Evolutionary conservation across 2,797 vertebrate genomes (phyloP).

Genomic region (Rallus crepitans): DNA sequence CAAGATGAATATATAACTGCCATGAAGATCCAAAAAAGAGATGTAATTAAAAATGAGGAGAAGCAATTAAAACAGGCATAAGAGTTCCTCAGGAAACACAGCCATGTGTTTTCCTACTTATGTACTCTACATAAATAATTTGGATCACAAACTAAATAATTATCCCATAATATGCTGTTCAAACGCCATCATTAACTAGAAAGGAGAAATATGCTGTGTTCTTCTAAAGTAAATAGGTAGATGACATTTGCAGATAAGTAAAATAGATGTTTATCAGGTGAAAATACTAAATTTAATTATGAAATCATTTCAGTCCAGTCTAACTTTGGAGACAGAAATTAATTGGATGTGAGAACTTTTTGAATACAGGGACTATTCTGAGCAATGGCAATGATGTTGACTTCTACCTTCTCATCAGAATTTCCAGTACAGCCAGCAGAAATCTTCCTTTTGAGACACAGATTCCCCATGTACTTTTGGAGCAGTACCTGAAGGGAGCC

Average conservation of each 20-base stretch:
- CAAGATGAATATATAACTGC: not conserved
- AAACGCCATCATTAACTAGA: constrained; percentile 36
- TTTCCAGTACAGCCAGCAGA: not conserved
- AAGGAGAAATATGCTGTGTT: not conserved
- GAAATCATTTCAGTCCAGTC: not conserved
- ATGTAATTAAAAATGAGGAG: constrained; percentile 9
- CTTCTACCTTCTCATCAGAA: not conserved
- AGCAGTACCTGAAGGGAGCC: too few species aligned
- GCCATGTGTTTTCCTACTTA: constrained; percentile 35
- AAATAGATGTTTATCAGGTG: not conserved
- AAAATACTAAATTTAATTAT: constrained; percentile 47
- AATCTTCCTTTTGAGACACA: not conserved
- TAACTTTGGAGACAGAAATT: not conserved
- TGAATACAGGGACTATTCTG: not conserved
- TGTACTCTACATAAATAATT: constrained; percentile 48
- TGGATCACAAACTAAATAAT: constrained; percentile 45
- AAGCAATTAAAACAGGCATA: not conserved
- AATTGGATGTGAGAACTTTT: not conserved
- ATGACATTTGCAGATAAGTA: constrained; percentile 33
- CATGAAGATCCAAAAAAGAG: not conserved
- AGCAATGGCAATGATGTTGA: not conserved
- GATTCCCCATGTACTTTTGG: not conserved
- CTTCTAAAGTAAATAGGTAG: constrained; percentile 42
- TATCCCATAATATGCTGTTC: constrained; percentile 47
- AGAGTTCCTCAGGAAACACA: constrained; percentile 47